These are phyloP conservation scores for Pteria penguin DNA, from an alignment of 2,888 invertebrate genomes.

Conservation along the genomic window DNA sequence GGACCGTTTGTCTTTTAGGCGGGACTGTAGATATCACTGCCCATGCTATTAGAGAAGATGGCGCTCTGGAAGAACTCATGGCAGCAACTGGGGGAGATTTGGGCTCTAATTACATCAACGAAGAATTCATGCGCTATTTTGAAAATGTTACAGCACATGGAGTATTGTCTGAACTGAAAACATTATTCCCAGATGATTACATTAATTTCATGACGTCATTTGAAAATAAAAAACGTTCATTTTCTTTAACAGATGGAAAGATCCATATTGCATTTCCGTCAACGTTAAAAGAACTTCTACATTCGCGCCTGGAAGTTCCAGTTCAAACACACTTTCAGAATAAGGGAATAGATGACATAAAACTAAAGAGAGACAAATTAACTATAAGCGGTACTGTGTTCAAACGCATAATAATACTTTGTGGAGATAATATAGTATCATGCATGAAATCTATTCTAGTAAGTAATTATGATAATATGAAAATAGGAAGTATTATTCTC, in stretches of 20 bases:
- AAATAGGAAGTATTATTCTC: constrained; percentile 14
- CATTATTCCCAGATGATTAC: constrained; percentile 13
- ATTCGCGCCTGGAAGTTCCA: neutral
- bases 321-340: neutral
- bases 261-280: constrained; percentile 1
- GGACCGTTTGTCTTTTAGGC: constrained; percentile 5
- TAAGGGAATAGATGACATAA: neutral
- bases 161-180: neutral
- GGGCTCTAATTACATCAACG: constrained; percentile 18
- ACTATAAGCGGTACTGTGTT: neutral
- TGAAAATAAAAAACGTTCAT: constrained; percentile 16
- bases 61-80: neutral
- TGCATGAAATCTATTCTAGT: neutral
- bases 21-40: constrained; percentile 17
- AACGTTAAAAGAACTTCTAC: neutral
- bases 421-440: neutral
- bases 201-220: constrained; percentile 1
- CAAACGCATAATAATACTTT: neutral
- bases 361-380: constrained; percentile 17
- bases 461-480: neutral
- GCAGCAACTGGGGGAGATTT: constrained; percentile 3
- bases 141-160: constrained; percentile 1
- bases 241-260: constrained; percentile 9
- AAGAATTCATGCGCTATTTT: constrained; percentile 4
- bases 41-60: constrained; percentile 1